A percentile compares a stretch with the other conserved stretches of the same genome.
These are phyloP conservation scores for Hydrolagus affinis DNA, from an alignment of 2,113 vertebrate genomes.

Conservation along the genomic window DNA sequence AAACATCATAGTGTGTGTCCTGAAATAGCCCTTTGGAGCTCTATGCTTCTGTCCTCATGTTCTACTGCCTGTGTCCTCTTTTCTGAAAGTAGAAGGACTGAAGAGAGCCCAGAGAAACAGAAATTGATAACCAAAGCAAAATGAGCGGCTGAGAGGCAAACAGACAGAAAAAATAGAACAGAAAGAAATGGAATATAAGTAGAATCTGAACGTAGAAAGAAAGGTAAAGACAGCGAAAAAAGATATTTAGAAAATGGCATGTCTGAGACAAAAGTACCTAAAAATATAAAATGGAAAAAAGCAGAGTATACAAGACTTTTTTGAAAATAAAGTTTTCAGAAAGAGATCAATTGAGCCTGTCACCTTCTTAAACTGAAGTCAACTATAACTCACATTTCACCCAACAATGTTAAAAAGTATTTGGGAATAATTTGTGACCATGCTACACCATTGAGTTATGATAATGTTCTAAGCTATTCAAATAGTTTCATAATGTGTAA, in stretches of 20 bases:
- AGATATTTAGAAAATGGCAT: background rate
- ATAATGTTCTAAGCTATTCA: background rate
- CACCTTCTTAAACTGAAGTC: background rate
- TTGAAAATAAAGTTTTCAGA: background rate
- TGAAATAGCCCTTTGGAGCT: too few species aligned
- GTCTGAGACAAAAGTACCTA: too few species aligned
- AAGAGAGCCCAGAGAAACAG: background rate
- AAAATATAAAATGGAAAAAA: too few species aligned
- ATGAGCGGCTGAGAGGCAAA: background rate
- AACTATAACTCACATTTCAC: background rate
- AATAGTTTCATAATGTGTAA: background rate
- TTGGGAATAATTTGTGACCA: background rate
- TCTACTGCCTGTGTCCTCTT: too few species aligned
- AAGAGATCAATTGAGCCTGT: background rate
- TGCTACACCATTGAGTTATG: background rate
- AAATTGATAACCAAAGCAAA: background rate
- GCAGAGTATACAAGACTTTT: background rate
- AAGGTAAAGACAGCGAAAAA: background rate
- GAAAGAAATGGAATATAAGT: background rate
- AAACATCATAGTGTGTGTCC: too few species aligned
- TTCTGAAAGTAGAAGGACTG: background rate
- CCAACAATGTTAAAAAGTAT: background rate
- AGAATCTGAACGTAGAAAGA: background rate
- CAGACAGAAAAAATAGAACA: too few species aligned
- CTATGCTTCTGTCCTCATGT: too few species aligned